Evolutionary conservation across 2,113 vertebrate genomes (phyloP).

Genomic region (Neomonachus schauinslandi): DNA sequence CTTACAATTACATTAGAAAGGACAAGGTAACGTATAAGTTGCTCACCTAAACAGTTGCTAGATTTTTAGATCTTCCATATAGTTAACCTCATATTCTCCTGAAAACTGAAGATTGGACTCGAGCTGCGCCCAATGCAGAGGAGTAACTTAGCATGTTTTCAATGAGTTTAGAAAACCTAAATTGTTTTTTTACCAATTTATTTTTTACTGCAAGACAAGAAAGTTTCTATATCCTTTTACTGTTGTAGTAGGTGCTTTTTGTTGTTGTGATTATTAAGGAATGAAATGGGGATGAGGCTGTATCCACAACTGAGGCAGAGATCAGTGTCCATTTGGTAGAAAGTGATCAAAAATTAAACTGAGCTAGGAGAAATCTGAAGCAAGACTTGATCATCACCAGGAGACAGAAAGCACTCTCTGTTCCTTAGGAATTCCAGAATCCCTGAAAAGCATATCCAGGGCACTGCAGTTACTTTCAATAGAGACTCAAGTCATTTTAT

Average conservation of each 20-base stretch:
- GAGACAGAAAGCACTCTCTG: not conserved
- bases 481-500: not conserved
- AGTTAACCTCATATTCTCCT: not conserved
- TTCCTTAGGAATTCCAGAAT: not conserved
- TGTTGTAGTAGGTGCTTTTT: not conserved
- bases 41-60: not conserved
- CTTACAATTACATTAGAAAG: not conserved
- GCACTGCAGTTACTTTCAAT: not conserved
- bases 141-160: not conserved
- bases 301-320: not conserved
- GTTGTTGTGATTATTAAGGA: not conserved
- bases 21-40: not conserved
- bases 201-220: not conserved
- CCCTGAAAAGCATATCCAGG: not conserved
- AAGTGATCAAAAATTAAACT: not conserved
- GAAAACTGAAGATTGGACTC: not conserved
- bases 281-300: not conserved
- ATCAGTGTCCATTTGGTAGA: not conserved
- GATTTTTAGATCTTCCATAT: not conserved
- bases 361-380: not conserved
- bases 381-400: not conserved
- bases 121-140: not conserved
- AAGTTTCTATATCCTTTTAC: not conserved
- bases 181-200: conserved; percentile 8
- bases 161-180: not conserved